These are phyloP conservation scores for Archivesica marissinica DNA, from an alignment of 1,140 invertebrate species.

Conservation along the genomic window DNA sequence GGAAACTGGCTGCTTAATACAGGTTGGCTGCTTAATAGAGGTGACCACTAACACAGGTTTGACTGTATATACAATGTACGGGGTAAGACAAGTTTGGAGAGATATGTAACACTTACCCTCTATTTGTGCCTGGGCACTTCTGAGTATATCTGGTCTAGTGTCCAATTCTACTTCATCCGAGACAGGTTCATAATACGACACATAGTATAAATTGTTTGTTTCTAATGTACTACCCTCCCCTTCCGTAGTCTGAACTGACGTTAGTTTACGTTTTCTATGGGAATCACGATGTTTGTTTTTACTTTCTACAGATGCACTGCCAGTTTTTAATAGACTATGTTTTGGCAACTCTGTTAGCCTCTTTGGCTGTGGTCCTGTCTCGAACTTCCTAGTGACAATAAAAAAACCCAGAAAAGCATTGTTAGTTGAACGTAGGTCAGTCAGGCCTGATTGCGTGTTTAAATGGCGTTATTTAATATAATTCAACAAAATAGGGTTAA, in stretches of 20 bases:
- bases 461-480: too few species aligned
- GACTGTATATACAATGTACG: too few species aligned
- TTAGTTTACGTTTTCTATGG: slow-evolving; percentile 51
- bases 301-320: background rate
- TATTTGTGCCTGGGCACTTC: slow-evolving; percentile 44
- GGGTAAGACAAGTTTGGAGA: too few species aligned
- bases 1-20: too few species aligned
- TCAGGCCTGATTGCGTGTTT: too few species aligned
- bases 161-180: slow-evolving; percentile 59
- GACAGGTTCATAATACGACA: slow-evolving; percentile 58
- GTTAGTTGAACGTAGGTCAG: too few species aligned
- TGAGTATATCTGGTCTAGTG: background rate
- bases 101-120: slow-evolving; percentile 26
- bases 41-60: too few species aligned
- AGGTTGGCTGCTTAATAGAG: too few species aligned
- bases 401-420: background rate
- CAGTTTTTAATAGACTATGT: slow-evolving; percentile 28
- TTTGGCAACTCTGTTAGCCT: background rate
- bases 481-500: too few species aligned
- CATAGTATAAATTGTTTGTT: slow-evolving; percentile 58
- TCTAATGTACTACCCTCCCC: slow-evolving; percentile 39
- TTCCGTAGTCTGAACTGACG: slow-evolving; percentile 1
- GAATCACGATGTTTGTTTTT: slow-evolving; percentile 38
- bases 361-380: background rate
- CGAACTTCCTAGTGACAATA: background rate